Conservation (phyloP, 2,797 vertebrate species). For the Cirrhinus molitorella region DNA sequence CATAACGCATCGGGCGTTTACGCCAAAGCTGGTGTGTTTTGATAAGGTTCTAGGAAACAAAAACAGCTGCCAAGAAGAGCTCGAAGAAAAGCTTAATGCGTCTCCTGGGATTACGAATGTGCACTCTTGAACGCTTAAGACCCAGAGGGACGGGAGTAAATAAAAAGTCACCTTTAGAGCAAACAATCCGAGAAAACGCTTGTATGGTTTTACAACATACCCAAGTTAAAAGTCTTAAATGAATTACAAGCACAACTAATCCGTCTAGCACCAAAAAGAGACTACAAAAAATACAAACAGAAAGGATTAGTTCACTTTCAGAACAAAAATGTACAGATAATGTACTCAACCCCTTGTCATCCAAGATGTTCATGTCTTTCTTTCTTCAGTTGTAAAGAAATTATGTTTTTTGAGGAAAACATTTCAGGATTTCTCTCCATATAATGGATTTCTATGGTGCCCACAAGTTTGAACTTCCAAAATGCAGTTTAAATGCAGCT, state of each 20-base stretch:
- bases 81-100: constrained; percentile 27
- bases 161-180: constrained; percentile 13
- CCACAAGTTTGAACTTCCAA: too few species aligned
- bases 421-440: too few species aligned
- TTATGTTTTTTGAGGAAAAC: too few species aligned
- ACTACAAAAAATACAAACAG: too few species aligned
- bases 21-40: constrained; percentile 40
- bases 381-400: too few species aligned
- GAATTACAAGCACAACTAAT: constrained; percentile 24
- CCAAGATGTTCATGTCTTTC: too few species aligned
- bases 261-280: not conserved
- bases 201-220: not conserved
- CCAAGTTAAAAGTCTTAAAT: constrained; percentile 11
- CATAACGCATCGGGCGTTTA: constrained; percentile 1
- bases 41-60: constrained; percentile 40
- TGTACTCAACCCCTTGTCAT: too few species aligned
- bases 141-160: not conserved
- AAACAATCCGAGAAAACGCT: constrained; percentile 14
- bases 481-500: too few species aligned
- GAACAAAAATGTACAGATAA: too few species aligned
- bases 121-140: not conserved
- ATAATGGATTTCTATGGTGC: too few species aligned
- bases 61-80: constrained; percentile 42
- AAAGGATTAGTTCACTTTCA: too few species aligned
- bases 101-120: constrained; percentile 35